Base-by-base conservation (phyloP, 1,140 invertebrate species). In the Grapholita molesta region DNA sequence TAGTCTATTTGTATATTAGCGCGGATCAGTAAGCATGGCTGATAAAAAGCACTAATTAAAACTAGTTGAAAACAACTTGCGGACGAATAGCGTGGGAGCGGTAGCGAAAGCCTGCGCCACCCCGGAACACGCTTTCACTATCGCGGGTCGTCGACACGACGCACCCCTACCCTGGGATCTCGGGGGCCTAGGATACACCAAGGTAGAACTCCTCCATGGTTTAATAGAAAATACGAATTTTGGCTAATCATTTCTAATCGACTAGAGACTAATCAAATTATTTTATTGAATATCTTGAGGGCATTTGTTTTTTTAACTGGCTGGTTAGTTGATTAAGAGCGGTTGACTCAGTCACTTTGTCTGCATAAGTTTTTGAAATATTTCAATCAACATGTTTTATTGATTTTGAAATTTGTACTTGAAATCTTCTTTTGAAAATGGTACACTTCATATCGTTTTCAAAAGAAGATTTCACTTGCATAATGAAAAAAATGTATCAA, bases 121-220 rank as follows among this genome's bases (percentile, higher is more conserved):
- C 87, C 87, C 87, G 87, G 89, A 89, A 91, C 83, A 80, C 78
- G 87, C 89, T 91, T 91, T 91, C 89, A 91, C 89, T 91, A 86
- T 91, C 89, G 79, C 83, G 79, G 89, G 89, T 91, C 87, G 86
- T 75, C 83, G 89, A 90, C 88, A 89, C 85, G 83, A 85, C 72
- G 75, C 75, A 79, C 87, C 86, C 84, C 79, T 88, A 88, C 88
- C 74, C 68, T 52, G 21, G 70, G 72, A 78, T 78, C 82, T 85
- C 86, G 25, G 42, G n/a, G 18, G 15, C 18, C n/a, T 5, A 9
- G 42, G 42, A 38, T 15, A 5, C 42, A 21, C 6, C 7, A 21
- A 25, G 15, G 70, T 70, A 71, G 65, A n/a, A 74, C 74, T 70
- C 68, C 53, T 48, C 25, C 66, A 71, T 65, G 69, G 35, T n/a